Evolutionary conservation across 1,140 invertebrate genomes (phyloP).

Genomic region (Oncopodura yosiiana): DNA sequence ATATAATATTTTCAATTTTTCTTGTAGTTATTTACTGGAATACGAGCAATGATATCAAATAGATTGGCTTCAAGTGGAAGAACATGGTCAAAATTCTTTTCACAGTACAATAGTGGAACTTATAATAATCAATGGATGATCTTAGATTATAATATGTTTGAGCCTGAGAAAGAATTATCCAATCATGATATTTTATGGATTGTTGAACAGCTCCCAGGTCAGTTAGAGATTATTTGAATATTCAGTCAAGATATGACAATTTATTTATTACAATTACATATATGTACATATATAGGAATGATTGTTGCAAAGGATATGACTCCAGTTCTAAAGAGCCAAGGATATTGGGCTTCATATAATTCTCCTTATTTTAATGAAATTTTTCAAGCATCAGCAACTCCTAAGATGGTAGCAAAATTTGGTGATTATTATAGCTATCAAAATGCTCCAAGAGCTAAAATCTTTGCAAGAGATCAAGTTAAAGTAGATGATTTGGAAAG

Average conservation of each 20-base stretch:
- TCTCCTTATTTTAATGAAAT: conserved; percentile 62
- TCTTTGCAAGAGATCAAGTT: conserved; percentile 52
- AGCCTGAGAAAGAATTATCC: conserved; percentile 42
- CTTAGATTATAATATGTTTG: conserved; percentile 59
- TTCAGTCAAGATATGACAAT: neutral
- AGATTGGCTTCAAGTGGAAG: conserved; percentile 59
- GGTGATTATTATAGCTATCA: conserved; percentile 63
- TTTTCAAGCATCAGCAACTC: conserved; percentile 49
- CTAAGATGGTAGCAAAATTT: conserved; percentile 48
- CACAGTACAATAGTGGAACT: conserved; percentile 64
- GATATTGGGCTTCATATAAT: conserved; percentile 71
- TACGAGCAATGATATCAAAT: conserved; percentile 76
- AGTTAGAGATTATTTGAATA: neutral
- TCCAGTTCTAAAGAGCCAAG: conserved; percentile 50
- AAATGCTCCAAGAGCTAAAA: conserved; percentile 53
- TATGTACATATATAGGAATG: conserved; percentile 9
- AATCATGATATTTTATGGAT: conserved; percentile 58
- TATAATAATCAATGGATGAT: conserved; percentile 84
- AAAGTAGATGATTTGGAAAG: conserved; percentile 46
- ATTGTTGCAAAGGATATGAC: conserved; percentile 59
- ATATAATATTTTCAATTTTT: conserved; percentile 16
- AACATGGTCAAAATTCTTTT: conserved; percentile 57
- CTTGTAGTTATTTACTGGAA: conserved; percentile 59
- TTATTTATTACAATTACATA: neutral
- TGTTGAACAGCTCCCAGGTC: conserved; percentile 71